Conservation (phyloP, 92 coral and sea anemone species). For the Palythoa grandiflora region DNA sequence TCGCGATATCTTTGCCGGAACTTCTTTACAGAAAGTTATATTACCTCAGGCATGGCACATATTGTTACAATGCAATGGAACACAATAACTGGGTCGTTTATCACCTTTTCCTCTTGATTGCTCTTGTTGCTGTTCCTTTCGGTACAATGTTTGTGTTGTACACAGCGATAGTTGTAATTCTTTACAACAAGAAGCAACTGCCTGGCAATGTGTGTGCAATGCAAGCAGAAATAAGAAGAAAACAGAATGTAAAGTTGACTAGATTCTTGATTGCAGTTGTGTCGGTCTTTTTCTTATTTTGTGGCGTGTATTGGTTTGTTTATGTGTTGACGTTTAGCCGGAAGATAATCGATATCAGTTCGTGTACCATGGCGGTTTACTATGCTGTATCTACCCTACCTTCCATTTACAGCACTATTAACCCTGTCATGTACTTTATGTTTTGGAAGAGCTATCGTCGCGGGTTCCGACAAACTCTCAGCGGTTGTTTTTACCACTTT, state of each 20-base stretch:
- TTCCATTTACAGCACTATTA: conserved; percentile 27
- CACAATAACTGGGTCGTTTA: conserved; percentile 22
- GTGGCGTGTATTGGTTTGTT: conserved; percentile 23
- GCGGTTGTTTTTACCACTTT: not conserved
- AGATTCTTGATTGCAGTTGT: conserved; percentile 10
- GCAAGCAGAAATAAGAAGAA: conserved; percentile 23
- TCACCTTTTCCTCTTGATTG: conserved; percentile 8
- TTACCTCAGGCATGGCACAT: not conserved
- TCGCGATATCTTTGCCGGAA: conserved; percentile 22
- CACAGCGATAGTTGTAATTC: conserved; percentile 16
- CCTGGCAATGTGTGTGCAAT: not conserved
- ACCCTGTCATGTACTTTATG: conserved; percentile 27
- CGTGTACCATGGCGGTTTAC: not conserved
- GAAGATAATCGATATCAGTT: not conserved
- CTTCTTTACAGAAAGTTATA: conserved; percentile 10
- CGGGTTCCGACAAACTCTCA: conserved; percentile 9
- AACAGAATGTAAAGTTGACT: conserved; percentile 24
- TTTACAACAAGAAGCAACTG: conserved; percentile 1
- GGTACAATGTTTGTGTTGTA: conserved; percentile 18
- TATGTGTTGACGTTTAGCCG: conserved; percentile 18
- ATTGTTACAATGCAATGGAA: conserved; percentile 12
- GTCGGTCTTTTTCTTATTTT: conserved; percentile 15
- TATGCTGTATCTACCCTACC: not conserved
- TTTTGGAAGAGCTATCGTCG: conserved; percentile 30
- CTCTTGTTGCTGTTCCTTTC: conserved; percentile 31